These are phyloP conservation scores for Tonatia bakeri DNA, from an alignment of 2,113 vertebrate species.

Conservation along the genomic window DNA sequence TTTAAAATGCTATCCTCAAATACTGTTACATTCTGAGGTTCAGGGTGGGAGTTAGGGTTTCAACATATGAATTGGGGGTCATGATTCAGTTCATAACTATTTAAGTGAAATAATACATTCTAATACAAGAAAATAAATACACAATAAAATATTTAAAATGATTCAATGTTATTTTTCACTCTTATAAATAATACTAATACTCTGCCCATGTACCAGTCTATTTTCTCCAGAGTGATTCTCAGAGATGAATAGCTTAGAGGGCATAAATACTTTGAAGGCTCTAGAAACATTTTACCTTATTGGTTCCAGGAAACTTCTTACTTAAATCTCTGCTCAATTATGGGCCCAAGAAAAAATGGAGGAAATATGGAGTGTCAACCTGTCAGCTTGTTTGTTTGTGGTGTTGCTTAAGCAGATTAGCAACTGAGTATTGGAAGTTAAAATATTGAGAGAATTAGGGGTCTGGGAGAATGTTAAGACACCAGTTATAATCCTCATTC, in stretches of 20 bases:
- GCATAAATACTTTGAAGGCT: conserved; percentile 25
- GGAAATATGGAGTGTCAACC: not conserved
- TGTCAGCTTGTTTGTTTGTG: not conserved
- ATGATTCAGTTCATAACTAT: not conserved
- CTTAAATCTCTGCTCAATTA: not conserved
- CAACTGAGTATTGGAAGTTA: not conserved
- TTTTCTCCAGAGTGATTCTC: not conserved
- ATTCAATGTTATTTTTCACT: not conserved
- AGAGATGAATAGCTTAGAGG: not conserved
- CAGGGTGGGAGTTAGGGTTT: not conserved
- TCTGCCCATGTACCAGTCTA: not conserved
- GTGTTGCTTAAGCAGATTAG: not conserved
- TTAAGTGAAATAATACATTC: not conserved
- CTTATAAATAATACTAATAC: not conserved
- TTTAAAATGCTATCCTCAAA: not conserved
- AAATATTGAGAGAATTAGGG: not conserved
- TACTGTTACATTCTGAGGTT: not conserved
- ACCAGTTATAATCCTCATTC: not conserved
- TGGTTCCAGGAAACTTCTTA: not conserved
- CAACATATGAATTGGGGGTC: not conserved
- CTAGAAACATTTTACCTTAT: not conserved
- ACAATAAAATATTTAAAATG: not conserved
- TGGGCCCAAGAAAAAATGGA: not conserved
- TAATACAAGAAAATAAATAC: not conserved
- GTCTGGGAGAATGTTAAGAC: not conserved